phyloP scores from a whole-genome alignment of 2,888 invertebrate species.

The Drosophila neutralis region DNA sequence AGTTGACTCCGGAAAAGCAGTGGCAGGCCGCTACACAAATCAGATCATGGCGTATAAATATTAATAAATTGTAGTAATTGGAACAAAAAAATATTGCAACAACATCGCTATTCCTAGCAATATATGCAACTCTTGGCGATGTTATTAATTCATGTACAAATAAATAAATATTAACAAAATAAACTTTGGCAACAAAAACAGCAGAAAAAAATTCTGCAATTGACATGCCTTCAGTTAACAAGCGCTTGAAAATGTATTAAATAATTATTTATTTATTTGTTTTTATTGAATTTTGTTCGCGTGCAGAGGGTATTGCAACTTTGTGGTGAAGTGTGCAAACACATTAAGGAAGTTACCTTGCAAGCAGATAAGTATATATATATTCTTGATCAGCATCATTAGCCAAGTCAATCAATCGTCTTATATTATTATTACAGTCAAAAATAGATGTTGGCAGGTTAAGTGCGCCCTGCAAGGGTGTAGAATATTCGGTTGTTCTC shows the following conservation, averaged over 20 bases:
- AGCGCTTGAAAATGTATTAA: constrained; percentile 51
- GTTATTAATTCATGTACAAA: constrained; percentile 49
- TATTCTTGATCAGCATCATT: neutral
- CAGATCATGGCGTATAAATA: constrained; percentile 20
- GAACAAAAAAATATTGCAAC: neutral
- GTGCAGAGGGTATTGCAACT: neutral
- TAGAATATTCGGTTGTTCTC: neutral
- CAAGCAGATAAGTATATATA: neutral
- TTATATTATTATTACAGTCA: neutral
- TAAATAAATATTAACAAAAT: constrained; percentile 48
- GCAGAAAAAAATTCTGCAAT: constrained; percentile 23
- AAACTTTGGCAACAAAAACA: constrained; percentile 12
- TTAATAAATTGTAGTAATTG: constrained; percentile 24
- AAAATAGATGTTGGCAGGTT: neutral
- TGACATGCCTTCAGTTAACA: constrained; percentile 43
- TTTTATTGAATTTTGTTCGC: neutral
- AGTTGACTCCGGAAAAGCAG: constrained; percentile 39
- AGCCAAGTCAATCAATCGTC: neutral
- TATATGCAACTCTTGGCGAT: constrained; percentile 22
- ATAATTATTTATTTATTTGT: constrained; percentile 53
- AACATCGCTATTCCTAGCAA: constrained; percentile 12
- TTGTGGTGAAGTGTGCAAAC: neutral
- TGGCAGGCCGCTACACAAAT: constrained; percentile 29
- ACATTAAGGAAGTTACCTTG: neutral
- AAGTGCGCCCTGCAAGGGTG: neutral